phyloP scores from a whole-genome alignment of 2,888 invertebrate species.

The Atethmia centrago region DNA sequence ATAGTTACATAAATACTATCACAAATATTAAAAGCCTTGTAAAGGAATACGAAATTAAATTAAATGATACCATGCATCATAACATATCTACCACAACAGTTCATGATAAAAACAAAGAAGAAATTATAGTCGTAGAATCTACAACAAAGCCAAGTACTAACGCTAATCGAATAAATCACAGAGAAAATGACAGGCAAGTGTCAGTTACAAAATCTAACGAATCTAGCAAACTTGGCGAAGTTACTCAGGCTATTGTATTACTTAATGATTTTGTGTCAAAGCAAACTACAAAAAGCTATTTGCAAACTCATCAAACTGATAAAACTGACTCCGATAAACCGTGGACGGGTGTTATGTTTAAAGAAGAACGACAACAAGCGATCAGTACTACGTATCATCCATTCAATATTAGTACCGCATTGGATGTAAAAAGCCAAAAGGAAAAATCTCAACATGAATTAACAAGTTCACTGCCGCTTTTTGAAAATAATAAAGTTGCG shows the following conservation, averaged over 20 bases:
- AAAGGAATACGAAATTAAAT: constrained; percentile 70
- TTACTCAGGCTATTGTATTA: constrained; percentile 55
- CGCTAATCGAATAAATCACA: constrained; percentile 11
- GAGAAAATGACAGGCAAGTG: constrained; percentile 18
- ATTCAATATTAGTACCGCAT: not conserved
- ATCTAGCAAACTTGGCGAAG: constrained; percentile 52
- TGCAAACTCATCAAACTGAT: constrained; percentile 5
- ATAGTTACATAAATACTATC: constrained; percentile 70
- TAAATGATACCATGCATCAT: constrained; percentile 31
- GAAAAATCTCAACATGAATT: not conserved
- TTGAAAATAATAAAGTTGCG: not conserved
- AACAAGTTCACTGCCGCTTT: not conserved
- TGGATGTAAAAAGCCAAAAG: not conserved
- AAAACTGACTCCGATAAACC: not conserved
- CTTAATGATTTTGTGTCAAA: constrained; percentile 63
- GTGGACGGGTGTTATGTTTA: not conserved
- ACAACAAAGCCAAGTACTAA: constrained; percentile 10
- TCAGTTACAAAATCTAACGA: constrained; percentile 30
- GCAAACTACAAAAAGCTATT: constrained; percentile 54
- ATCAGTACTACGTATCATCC: not conserved
- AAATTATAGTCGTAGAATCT: not conserved
- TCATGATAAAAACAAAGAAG: constrained; percentile 23
- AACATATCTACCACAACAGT: not conserved
- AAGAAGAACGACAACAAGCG: not conserved
- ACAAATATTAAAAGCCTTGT: constrained; percentile 74